Percentiles rank a stretch among this genome's conserved stretches.
phyloP scores from a whole-genome alignment of 2,888 invertebrate species.

The Iselma pallidipennis region DNA sequence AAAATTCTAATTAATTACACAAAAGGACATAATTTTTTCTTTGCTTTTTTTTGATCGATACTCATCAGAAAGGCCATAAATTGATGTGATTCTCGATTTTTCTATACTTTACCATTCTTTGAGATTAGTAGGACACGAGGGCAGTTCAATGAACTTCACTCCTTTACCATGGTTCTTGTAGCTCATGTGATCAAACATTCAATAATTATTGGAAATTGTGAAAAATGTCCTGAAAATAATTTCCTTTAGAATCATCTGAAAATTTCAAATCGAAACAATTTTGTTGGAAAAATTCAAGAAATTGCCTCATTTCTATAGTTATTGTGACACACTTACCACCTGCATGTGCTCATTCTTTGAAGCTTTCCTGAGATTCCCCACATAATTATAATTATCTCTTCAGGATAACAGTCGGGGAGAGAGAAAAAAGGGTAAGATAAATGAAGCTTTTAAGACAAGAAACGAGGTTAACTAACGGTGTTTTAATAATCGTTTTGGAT shows the following conservation, averaged over 20 bases:
- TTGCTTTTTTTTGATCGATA: not conserved
- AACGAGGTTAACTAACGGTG: slow-evolving; percentile 41
- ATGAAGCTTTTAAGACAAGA: slow-evolving; percentile 2
- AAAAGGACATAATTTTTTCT: too few species aligned
- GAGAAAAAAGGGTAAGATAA: not conserved
- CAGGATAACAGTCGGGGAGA: not conserved
- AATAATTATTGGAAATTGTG: not conserved
- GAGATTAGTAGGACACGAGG: slow-evolving; percentile 56
- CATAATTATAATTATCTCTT: not conserved
- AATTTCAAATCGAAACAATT: too few species aligned
- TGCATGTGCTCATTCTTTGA: not conserved
- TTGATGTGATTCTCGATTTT: slow-evolving; percentile 37
- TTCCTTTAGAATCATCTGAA: too few species aligned
- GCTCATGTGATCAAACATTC: not conserved
- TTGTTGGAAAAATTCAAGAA: too few species aligned
- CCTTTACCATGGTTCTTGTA: not conserved
- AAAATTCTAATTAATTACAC: too few species aligned
- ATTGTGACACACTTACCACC: not conserved
- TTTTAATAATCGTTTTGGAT: slow-evolving; percentile 29
- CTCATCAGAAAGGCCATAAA: not conserved
- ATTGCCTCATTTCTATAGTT: too few species aligned
- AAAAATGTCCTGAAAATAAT: too few species aligned
- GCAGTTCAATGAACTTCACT: slow-evolving; percentile 52
- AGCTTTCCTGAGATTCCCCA: not conserved
- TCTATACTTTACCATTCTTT: slow-evolving; percentile 49